Evolutionary conservation across 2,797 vertebrate genomes (phyloP).

Genomic region (Spinibarbus caldwelli): DNA sequence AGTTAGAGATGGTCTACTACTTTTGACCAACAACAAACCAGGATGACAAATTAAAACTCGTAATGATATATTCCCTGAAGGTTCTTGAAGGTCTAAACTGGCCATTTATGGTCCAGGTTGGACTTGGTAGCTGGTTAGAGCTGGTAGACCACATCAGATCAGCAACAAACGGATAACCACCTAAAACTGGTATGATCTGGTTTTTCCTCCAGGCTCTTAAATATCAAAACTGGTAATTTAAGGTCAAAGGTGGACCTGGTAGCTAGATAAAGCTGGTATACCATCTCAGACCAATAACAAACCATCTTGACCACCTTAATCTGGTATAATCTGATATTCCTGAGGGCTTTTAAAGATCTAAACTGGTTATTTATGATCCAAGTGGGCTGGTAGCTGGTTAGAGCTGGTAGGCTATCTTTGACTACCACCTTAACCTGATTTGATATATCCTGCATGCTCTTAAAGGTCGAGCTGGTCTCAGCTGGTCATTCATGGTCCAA

Average conservation of each 20-base stretch:
- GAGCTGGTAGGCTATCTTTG: too few species aligned
- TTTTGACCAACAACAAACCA: not conserved
- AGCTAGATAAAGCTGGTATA: too few species aligned
- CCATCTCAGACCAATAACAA: not conserved
- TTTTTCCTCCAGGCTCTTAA: not conserved
- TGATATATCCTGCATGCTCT: too few species aligned
- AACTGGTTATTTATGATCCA: not conserved
- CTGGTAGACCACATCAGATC: not conserved
- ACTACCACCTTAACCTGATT: too few species aligned
- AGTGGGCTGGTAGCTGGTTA: not conserved
- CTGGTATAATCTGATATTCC: not conserved
- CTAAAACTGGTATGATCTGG: too few species aligned
- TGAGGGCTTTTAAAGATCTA: not conserved
- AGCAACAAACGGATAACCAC: not conserved
- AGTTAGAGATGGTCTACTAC: not conserved
- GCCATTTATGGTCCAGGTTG: too few species aligned
- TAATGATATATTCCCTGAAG: not conserved
- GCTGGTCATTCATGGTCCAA: too few species aligned
- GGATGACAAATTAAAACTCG: not conserved
- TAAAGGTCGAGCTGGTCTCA: too few species aligned
- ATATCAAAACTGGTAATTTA: not conserved
- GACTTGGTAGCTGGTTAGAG: not conserved
- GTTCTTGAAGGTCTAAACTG: not conserved
- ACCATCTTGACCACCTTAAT: not conserved
- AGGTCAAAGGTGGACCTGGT: not conserved